These are phyloP conservation scores for Macrophya annulata DNA, from an alignment of 2,888 invertebrate genomes.

Conservation along the genomic window DNA sequence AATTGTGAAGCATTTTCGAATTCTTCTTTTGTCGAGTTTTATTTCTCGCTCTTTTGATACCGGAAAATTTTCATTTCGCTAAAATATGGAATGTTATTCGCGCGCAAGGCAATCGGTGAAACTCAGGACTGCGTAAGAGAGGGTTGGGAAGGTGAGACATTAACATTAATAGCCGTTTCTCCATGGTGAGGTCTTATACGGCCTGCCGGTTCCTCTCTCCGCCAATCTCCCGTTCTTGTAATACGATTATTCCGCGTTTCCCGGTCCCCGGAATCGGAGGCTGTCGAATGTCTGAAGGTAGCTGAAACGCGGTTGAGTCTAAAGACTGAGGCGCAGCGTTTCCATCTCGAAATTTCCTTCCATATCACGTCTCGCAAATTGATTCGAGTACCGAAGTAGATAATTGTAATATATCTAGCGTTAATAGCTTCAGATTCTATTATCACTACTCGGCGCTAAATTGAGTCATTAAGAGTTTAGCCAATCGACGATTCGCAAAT, in stretches of 20 bases:
- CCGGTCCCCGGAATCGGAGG: conserved; percentile 44
- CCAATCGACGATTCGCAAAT: conserved; percentile 15
- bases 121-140: conserved; percentile 16
- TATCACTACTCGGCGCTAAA: conserved; percentile 42
- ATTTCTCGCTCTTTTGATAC: background rate
- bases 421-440: conserved; percentile 51
- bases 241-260: conserved; percentile 50
- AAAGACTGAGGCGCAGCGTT: background rate
- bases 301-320: conserved; percentile 18
- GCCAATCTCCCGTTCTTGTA: conserved; percentile 47
- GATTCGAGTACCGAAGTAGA: conserved; percentile 51
- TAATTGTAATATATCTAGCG: conserved; percentile 53
- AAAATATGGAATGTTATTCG: conserved; percentile 5
- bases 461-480: conserved; percentile 46
- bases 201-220: conserved; percentile 12
- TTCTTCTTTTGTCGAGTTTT: background rate
- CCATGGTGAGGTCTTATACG: conserved; percentile 29
- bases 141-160: conserved; percentile 45
- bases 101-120: conserved; percentile 24
- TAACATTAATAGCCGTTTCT: conserved; percentile 44
- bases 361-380: conserved; percentile 53
- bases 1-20: background rate
- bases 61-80: background rate
- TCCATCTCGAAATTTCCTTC: conserved; percentile 47
- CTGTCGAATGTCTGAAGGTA: conserved; percentile 40